phyloP scores from a whole-genome alignment of 2,113 vertebrate species.

The Telmatochromis sp. region DNA sequence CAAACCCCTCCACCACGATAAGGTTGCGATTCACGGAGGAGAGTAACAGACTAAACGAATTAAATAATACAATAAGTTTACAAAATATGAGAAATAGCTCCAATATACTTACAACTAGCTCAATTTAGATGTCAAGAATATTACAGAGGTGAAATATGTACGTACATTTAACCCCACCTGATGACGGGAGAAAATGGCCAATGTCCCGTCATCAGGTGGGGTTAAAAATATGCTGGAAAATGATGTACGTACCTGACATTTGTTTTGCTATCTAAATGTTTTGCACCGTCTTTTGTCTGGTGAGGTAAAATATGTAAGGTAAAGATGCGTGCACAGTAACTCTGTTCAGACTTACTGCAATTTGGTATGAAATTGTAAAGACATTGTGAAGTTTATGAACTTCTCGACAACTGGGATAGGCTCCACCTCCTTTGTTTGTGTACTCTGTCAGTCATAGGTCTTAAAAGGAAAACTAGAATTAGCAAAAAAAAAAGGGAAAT shows the following conservation, averaged over 20 bases:
- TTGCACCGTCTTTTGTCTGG: background rate
- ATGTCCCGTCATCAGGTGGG: background rate
- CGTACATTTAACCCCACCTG: background rate
- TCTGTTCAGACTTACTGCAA: background rate
- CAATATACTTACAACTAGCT: background rate
- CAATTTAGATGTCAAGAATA: background rate
- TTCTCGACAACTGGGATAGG: background rate
- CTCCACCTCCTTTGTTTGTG: background rate
- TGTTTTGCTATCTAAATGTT: background rate
- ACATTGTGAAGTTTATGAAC: background rate
- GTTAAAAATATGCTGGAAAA: background rate
- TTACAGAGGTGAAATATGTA: background rate
- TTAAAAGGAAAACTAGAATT: background rate
- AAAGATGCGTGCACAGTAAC: background rate
- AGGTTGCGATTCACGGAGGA: no score
- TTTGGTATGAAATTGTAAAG: background rate
- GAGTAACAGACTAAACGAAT: background rate
- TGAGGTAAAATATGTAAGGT: background rate
- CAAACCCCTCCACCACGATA: no score
- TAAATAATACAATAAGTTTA: background rate
- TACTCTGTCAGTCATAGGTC: background rate
- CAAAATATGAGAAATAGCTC: background rate
- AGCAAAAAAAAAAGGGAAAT: background rate
- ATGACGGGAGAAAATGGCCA: accelerated
- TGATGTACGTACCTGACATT: background rate